Percentiles rank a stretch among this genome's conserved stretches.
These are phyloP conservation scores for Sphaerophoria rueppellii DNA, from an alignment of 2,888 invertebrate genomes.

Conservation along the genomic window DNA sequence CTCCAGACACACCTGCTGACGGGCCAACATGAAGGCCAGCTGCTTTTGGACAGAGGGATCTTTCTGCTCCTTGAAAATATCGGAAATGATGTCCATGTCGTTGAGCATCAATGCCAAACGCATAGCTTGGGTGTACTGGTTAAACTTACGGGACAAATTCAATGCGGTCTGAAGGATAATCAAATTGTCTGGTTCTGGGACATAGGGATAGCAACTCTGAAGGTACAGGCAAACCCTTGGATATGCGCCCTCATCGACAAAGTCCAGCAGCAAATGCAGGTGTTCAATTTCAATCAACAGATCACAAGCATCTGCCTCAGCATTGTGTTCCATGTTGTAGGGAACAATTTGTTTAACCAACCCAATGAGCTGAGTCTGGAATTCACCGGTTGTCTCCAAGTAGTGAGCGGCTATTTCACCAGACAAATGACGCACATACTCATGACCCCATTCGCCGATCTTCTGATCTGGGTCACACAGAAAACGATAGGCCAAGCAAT, in stretches of 20 bases:
- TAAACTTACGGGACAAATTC: constrained; percentile 92
- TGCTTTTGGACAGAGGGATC: constrained; percentile 94
- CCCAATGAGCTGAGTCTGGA: constrained; percentile 86
- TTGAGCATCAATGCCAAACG: constrained; percentile 96
- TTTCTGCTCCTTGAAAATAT: constrained; percentile 91
- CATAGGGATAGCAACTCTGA: constrained; percentile 95
- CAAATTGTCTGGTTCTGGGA: constrained; percentile 96
- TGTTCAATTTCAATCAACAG: constrained; percentile 98
- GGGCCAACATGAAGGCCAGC: constrained; percentile 96
- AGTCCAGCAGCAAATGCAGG: constrained; percentile 91
- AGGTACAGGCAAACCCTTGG: constrained; percentile 95
- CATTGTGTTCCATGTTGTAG: constrained; percentile 98
- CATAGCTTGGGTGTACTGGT: constrained; percentile 94
- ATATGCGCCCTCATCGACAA: constrained; percentile 94
- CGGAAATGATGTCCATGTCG: constrained; percentile 89
- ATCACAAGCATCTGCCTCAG: constrained; percentile 99
- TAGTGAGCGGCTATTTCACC: constrained; percentile 96
- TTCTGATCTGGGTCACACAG: constrained; percentile 88
- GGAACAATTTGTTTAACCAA: constrained; percentile 94
- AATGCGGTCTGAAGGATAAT: constrained; percentile 92
- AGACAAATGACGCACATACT: constrained; percentile 97
- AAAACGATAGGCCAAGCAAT: constrained; percentile 96
- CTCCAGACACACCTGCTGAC: constrained; percentile 95
- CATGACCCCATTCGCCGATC: constrained; percentile 99
- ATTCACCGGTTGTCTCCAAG: constrained; percentile 83